These are phyloP conservation scores for Stenodema calcarata DNA, from an alignment of 2,888 invertebrate genomes.

Conservation along the genomic window DNA sequence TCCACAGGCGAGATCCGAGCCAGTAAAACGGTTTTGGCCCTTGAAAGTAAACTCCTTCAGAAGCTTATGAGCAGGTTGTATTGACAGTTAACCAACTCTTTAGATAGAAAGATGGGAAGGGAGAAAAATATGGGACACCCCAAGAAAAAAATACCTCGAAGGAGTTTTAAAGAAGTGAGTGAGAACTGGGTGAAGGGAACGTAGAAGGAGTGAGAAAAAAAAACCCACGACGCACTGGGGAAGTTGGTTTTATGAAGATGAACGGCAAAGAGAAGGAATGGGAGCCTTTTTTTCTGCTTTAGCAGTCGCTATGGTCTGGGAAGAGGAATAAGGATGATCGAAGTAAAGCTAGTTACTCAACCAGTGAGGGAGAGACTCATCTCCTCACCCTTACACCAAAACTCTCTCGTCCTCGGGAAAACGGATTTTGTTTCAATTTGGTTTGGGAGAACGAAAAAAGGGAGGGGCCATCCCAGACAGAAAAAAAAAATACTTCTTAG, in stretches of 20 bases:
- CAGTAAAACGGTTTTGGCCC: background rate
- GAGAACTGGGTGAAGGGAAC: background rate
- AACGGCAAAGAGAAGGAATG: background rate
- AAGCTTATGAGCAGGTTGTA: conserved; percentile 15
- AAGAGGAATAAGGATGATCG: conserved; percentile 14
- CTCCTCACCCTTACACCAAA: background rate
- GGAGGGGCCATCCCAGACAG: background rate
- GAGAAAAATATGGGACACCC: background rate
- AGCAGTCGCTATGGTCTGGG: background rate
- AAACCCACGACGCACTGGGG: background rate
- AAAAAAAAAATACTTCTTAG: background rate
- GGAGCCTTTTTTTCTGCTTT: background rate
- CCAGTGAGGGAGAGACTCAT: background rate
- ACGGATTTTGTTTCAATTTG: conserved; percentile 42
- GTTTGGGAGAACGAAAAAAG: background rate
- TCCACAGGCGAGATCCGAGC: background rate
- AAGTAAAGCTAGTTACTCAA: conserved; percentile 33
- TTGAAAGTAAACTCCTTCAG: background rate
- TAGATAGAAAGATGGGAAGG: background rate
- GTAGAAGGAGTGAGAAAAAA: background rate
- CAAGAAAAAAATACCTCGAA: background rate
- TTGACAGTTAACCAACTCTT: conserved; percentile 23
- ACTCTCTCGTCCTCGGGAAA: background rate
- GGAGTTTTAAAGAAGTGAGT: background rate
- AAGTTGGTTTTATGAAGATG: conserved; percentile 41